phyloP scores from a whole-genome alignment of 2,797 vertebrate species.

The Antrozous pallidus region DNA sequence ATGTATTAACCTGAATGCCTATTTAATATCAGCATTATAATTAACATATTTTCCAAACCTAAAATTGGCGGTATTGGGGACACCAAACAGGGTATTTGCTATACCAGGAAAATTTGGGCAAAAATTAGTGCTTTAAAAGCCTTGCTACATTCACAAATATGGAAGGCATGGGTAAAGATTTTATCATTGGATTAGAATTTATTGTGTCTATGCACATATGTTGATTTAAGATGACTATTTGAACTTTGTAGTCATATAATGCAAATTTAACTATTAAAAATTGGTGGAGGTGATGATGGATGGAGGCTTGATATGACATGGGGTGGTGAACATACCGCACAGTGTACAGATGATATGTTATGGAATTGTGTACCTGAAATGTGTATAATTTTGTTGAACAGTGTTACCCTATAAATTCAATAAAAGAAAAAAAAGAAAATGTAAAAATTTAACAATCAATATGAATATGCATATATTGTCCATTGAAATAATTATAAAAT shows the following conservation, averaged over 20 bases:
- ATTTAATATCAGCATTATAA: background rate
- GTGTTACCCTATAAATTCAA: background rate
- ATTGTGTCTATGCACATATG: background rate
- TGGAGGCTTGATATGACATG: background rate
- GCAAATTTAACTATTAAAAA: background rate
- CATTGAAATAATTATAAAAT: background rate
- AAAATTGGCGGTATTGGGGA: background rate
- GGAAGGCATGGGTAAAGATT: background rate
- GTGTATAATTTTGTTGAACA: background rate
- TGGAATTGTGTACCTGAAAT: background rate
- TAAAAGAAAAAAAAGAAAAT: background rate
- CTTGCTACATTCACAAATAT: background rate
- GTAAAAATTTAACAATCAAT: background rate
- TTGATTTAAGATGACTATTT: background rate
- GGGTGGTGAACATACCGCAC: background rate
- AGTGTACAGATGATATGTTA: background rate
- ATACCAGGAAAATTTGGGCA: background rate
- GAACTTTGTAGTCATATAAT: background rate
- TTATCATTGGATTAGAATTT: background rate
- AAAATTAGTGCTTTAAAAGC: background rate
- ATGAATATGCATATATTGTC: background rate
- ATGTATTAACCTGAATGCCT: background rate
- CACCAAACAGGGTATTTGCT: background rate
- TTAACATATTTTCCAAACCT: background rate
- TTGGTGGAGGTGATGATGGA: background rate